These are phyloP conservation scores for Atta colombica DNA, from an alignment of 1,140 invertebrate species.

Conservation along the genomic window DNA sequence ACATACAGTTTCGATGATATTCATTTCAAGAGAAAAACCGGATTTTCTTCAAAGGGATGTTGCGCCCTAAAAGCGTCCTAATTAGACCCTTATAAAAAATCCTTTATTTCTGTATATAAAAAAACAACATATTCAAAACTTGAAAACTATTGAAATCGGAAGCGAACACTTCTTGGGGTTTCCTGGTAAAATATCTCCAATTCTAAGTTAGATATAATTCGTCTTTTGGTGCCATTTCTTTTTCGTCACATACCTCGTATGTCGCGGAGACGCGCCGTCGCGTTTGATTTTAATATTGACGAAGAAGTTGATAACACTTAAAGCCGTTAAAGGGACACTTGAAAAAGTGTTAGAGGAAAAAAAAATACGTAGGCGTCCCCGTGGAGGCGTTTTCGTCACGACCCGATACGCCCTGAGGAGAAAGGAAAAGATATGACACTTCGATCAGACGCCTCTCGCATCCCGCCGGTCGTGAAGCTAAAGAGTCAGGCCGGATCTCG, in stretches of 20 bases:
- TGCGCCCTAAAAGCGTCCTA: no score
- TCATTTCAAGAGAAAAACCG: no score
- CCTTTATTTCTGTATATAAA: no score
- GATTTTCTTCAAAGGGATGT: no score
- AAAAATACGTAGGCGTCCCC: slow-evolving; percentile 49
- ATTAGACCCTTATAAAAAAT: no score
- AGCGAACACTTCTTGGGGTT: no score
- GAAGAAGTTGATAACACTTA: slow-evolving; percentile 17
- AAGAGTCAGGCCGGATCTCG: slow-evolving; percentile 5
- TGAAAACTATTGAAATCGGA: no score
- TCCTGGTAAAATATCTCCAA: not conserved
- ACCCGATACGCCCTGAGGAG: slow-evolving; percentile 44
- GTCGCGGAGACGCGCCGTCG: not conserved
- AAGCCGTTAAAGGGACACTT: slow-evolving; percentile 13
- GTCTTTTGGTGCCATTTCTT: not conserved
- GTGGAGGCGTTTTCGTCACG: slow-evolving; percentile 62
- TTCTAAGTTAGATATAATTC: not conserved
- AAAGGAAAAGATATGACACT: slow-evolving; percentile 50
- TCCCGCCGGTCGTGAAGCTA: slow-evolving; percentile 46
- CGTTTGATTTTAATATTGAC: not conserved
- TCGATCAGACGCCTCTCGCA: slow-evolving; percentile 56
- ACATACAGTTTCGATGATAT: no score
- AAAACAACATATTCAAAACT: no score
- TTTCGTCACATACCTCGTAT: not conserved
- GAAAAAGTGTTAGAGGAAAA: slow-evolving; percentile 28